Evolutionary conservation across 2,888 invertebrate genomes (phyloP).

Genomic region (Brenthis daphne): DNA sequence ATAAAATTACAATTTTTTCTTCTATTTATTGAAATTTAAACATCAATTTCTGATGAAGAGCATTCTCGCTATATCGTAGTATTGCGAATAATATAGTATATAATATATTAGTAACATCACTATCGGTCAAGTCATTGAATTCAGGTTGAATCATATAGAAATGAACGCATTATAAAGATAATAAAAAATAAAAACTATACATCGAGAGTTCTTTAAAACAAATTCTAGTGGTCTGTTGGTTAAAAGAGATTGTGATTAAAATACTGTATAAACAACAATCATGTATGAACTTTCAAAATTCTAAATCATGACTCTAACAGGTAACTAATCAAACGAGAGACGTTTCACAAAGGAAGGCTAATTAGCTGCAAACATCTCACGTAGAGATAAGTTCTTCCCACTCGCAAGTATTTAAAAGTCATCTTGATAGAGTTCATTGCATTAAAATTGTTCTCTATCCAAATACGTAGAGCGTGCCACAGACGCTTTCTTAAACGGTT

Average conservation of each 20-base stretch:
- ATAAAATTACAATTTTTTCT: no score
- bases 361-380: slow-evolving; percentile 42
- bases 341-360: slow-evolving; percentile 38
- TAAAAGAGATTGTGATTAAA: background rate
- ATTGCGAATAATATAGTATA: no score
- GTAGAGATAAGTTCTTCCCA: slow-evolving; percentile 26
- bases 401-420: slow-evolving; percentile 29
- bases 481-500: background rate
- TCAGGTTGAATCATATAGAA: no score
- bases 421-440: slow-evolving; percentile 28
- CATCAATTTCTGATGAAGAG: no score
- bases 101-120: no score
- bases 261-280: background rate
- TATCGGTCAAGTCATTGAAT: no score
- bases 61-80: no score
- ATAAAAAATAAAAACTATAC: no score
- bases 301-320: slow-evolving; percentile 25
- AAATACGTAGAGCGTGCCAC: slow-evolving; percentile 1
- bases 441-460: slow-evolving; percentile 8
- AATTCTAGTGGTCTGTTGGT: background rate
- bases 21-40: no score
- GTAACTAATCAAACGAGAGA: slow-evolving; percentile 30
- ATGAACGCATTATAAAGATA: no score
- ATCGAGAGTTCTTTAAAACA: background rate
- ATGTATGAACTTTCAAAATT: slow-evolving; percentile 3